Conservation (phyloP, 2,797 vertebrate genomes). For the Typhlichthys eigenmanni region DNA sequence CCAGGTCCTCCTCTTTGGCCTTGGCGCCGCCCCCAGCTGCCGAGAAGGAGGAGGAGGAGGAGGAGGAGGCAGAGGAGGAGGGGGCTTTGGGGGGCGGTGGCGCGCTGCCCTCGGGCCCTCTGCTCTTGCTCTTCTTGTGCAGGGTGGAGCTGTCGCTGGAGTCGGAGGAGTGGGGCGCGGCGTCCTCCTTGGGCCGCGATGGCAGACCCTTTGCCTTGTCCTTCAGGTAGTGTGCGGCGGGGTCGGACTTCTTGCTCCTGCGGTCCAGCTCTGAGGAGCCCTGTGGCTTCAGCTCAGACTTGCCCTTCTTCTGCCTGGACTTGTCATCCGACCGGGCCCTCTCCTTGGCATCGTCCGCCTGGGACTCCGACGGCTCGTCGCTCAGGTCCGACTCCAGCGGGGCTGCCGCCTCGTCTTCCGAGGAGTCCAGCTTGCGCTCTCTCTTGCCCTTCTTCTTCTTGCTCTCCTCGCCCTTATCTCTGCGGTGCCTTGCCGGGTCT, state of each 20-base stretch:
- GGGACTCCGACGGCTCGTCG: conserved; percentile 64
- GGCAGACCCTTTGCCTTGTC: conserved; percentile 76
- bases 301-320: conserved; percentile 81
- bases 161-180: conserved; percentile 77
- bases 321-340: conserved; percentile 56
- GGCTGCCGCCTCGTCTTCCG: conserved; percentile 65
- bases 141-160: conserved; percentile 78
- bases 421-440: conserved; percentile 64
- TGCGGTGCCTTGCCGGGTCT: conserved; percentile 76
- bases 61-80: conserved; percentile 61
- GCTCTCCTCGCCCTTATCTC: conserved; percentile 78
- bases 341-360: conserved; percentile 55
- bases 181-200: conserved; percentile 74
- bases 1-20: conserved; percentile 58
- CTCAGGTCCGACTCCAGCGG: conserved; percentile 65
- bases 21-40: conserved; percentile 41
- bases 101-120: conserved; percentile 49
- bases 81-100: conserved; percentile 41
- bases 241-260: conserved; percentile 64
- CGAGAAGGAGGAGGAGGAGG: conserved; percentile 48
- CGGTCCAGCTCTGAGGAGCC: conserved; percentile 77
- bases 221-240: conserved; percentile 34
- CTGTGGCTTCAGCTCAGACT: conserved; percentile 73
- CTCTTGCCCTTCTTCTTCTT: conserved; percentile 74
- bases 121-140: conserved; percentile 56